Evolutionary conservation across 2,888 invertebrate species (phyloP).

Genomic region (Eupithecia subumbrata): DNA sequence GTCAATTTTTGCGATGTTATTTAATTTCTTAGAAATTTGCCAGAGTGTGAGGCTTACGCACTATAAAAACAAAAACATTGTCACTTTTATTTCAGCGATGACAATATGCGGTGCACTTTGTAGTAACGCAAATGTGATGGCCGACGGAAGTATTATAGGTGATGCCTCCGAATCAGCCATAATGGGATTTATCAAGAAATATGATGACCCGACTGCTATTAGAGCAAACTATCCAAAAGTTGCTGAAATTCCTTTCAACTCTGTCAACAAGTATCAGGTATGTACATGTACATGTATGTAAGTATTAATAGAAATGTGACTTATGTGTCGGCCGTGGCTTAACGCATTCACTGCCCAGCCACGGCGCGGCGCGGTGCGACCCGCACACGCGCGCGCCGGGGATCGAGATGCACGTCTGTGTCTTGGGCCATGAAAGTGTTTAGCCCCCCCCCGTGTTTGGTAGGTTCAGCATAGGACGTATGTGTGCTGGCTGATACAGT

Average conservation of each 20-base stretch:
- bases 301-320: background rate
- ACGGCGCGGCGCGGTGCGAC: too few species aligned
- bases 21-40: too few species aligned
- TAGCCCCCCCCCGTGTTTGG: too few species aligned
- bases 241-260: slow-evolving; percentile 96
- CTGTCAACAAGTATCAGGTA: slow-evolving; percentile 94
- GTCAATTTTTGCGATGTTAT: too few species aligned
- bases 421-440: too few species aligned
- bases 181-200: slow-evolving; percentile 87
- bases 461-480: too few species aligned
- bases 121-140: slow-evolving; percentile 96
- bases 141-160: slow-evolving; percentile 90
- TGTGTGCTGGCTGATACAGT: background rate
- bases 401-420: too few species aligned
- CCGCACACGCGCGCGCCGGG: too few species aligned
- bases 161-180: slow-evolving; percentile 97
- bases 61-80: too few species aligned
- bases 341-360: too few species aligned
- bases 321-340: background rate
- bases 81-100: slow-evolving; percentile 81
- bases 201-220: slow-evolving; percentile 89
- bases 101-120: slow-evolving; percentile 96
- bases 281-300: background rate
- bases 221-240: slow-evolving; percentile 92
- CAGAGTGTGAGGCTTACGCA: too few species aligned